A percentile compares a stretch with the other conserved stretches of the same genome.
phyloP scores from a whole-genome alignment of 2,797 vertebrate genomes.

The Perodicticus potto region DNA sequence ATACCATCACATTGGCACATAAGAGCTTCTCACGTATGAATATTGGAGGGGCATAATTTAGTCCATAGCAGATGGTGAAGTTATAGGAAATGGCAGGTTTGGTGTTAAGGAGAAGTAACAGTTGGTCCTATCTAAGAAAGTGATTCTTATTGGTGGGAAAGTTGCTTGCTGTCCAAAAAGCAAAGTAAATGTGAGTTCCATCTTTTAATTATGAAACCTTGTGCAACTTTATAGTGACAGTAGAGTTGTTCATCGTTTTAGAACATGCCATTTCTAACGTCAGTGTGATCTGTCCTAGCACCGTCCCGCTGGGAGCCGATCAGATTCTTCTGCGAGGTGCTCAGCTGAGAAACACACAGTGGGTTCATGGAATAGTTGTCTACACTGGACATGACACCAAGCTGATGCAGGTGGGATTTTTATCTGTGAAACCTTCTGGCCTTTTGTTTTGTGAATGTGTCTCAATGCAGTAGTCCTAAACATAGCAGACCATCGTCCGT shows the following conservation, averaged over 20 bases:
- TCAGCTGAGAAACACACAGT: constrained; percentile 98
- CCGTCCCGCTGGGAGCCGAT: constrained; percentile 95
- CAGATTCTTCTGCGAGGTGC: constrained; percentile 98
- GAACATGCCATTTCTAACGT: constrained; percentile 48
- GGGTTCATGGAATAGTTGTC: constrained; percentile 98
- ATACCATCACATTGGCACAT: neutral
- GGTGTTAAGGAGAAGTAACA: neutral
- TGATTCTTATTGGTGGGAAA: neutral
- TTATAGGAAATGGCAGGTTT: neutral
- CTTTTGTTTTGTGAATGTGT: neutral
- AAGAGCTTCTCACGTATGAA: neutral
- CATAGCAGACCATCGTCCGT: neutral
- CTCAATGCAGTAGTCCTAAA: neutral
- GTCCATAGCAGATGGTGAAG: neutral
- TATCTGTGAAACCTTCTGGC: neutral
- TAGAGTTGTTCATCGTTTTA: neutral
- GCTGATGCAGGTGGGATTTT: constrained; percentile 96
- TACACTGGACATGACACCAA: constrained; percentile 99
- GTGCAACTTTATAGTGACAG: neutral
- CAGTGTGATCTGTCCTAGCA: constrained; percentile 87
- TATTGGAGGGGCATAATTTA: neutral
- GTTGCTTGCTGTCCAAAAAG: constrained; percentile 56
- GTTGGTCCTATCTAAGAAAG: constrained; percentile 27
- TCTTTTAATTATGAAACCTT: neutral
- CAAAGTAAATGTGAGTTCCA: neutral